Conservation (phyloP, 2,888 invertebrate species). For the Drosophila vallismaia region DNA sequence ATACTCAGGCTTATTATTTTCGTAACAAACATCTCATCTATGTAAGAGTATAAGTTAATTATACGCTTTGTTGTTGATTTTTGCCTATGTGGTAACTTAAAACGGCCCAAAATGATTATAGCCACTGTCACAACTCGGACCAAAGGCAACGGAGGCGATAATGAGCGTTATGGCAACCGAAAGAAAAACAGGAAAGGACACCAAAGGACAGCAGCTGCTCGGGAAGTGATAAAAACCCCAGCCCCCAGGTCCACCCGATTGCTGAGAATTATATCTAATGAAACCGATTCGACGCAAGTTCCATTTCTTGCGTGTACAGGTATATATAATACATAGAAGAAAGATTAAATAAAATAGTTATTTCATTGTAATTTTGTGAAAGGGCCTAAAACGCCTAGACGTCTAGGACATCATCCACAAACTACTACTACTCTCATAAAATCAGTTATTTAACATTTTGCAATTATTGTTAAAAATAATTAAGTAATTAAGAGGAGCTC, state of each 20-base stretch:
- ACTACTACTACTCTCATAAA: neutral
- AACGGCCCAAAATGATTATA: conserved; percentile 41
- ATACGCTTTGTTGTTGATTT: conserved; percentile 39
- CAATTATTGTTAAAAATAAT: neutral
- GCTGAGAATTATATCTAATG: conserved; percentile 6
- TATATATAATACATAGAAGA: neutral
- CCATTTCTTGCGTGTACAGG: too few species aligned
- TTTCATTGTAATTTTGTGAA: too few species aligned
- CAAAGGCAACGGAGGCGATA: conserved; percentile 48
- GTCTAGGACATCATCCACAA: too few species aligned
- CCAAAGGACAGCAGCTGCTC: conserved; percentile 55
- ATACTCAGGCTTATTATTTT: conserved; percentile 9
- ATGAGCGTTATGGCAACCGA: conserved; percentile 66
- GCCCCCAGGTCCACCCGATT: neutral
- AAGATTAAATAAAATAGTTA: too few species aligned
- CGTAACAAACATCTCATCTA: conserved; percentile 10
- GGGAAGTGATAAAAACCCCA: conserved; percentile 51
- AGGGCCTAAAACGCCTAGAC: too few species aligned
- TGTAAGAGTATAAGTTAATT: conserved; percentile 70
- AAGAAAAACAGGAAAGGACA: conserved; percentile 42
- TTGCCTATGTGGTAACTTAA: conserved; percentile 57
- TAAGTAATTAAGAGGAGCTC: neutral
- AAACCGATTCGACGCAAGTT: conserved; percentile 17
- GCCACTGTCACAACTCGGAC: conserved; percentile 22
- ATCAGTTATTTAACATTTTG: neutral